These are phyloP conservation scores for Drosophila rufa DNA, from an alignment of 1,140 invertebrate species.

Conservation along the genomic window DNA sequence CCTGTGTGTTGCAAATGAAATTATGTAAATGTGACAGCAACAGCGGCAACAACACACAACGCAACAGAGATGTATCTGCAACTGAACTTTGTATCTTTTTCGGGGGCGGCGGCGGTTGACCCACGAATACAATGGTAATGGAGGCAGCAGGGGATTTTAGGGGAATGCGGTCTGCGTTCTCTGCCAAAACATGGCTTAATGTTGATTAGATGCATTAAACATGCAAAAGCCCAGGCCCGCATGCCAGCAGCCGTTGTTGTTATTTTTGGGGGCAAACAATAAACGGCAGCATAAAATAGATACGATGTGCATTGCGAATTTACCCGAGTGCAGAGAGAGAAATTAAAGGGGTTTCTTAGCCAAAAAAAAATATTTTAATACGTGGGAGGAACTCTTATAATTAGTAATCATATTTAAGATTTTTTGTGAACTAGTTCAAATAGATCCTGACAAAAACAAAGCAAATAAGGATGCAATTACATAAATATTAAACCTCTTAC, in stretches of 20 bases:
- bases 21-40: conserved; percentile 80
- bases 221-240: conserved; percentile 63
- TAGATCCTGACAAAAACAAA: too few species aligned
- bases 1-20: conserved; percentile 76
- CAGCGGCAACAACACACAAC: conserved; percentile 36
- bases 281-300: conserved; percentile 61
- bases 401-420: too few species aligned
- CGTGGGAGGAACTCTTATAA: too few species aligned
- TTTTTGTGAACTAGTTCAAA: too few species aligned
- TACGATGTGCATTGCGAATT: conserved; percentile 30
- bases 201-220: conserved; percentile 80
- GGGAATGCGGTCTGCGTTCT: conserved; percentile 36
- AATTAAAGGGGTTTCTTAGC: background rate
- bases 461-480: too few species aligned
- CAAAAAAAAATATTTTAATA: too few species aligned
- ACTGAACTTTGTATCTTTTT: conserved; percentile 46
- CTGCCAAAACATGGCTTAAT: conserved; percentile 75
- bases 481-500: too few species aligned
- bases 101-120: conserved; percentile 35
- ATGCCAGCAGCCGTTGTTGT: conserved; percentile 42
- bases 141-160: background rate
- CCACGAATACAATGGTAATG: conserved; percentile 61
- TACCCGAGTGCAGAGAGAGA: conserved; percentile 1
- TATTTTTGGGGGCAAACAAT: conserved; percentile 51
- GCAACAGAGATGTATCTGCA: conserved; percentile 42